Percentiles rank a stretch among this genome's conserved stretches.
These are phyloP conservation scores for Botia almorhae DNA, from an alignment of 2,797 vertebrate genomes.

Conservation along the genomic window DNA sequence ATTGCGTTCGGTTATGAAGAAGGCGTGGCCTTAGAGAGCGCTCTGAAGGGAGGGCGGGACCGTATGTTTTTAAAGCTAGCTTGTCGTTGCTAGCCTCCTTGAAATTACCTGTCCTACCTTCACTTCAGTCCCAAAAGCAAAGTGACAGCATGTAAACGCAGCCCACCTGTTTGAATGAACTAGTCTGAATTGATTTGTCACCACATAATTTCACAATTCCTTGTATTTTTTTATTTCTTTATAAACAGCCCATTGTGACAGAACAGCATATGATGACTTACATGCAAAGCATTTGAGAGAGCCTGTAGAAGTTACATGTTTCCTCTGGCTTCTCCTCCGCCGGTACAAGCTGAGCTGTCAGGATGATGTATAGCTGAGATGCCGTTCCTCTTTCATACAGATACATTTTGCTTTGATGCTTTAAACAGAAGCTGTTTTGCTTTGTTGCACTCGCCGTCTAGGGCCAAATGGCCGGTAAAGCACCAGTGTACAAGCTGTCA, in stretches of 20 bases:
- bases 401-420: conserved; percentile 15
- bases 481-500: conserved; percentile 1
- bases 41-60: too few species aligned
- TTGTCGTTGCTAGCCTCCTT: too few species aligned
- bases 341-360: conserved; percentile 10
- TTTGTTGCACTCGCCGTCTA: conserved; percentile 17
- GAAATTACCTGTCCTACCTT: too few species aligned
- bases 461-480: conserved; percentile 18
- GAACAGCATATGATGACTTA: not conserved
- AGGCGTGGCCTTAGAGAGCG: not conserved
- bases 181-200: not conserved
- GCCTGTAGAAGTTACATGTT: not conserved
- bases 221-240: not conserved
- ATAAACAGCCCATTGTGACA: not conserved
- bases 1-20: too few species aligned
- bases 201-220: not conserved
- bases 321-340: not conserved
- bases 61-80: too few species aligned
- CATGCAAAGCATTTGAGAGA: not conserved
- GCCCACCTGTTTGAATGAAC: too few species aligned
- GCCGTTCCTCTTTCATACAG: not conserved
- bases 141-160: conserved; percentile 44
- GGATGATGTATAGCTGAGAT: conserved; percentile 3
- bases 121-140: too few species aligned
- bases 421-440: conserved; percentile 20